Evolutionary conservation across 2,113 vertebrate genomes (phyloP).

Genomic region (Zosterops borbonicus): DNA sequence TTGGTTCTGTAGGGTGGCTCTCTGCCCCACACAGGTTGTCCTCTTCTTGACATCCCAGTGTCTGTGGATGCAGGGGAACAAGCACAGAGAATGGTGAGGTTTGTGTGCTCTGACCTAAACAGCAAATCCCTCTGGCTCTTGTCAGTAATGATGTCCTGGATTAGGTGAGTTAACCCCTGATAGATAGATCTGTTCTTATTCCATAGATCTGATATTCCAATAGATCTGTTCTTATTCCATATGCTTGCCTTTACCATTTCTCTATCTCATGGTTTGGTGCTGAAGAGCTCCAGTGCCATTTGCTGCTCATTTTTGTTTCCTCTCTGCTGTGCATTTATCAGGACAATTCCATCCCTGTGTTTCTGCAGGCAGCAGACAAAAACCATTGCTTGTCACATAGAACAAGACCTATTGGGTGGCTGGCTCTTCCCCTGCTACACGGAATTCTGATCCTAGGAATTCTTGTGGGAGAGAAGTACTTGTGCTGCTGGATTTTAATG

Average conservation of each 20-base stretch:
- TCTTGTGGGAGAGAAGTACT: neutral
- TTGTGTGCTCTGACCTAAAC: neutral
- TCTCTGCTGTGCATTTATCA: neutral
- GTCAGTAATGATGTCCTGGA: neutral
- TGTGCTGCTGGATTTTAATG: neutral
- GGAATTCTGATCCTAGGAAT: neutral
- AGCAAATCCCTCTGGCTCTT: neutral
- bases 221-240: neutral
- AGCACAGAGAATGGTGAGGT: neutral
- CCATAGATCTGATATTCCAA: neutral
- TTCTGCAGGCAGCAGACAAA: neutral
- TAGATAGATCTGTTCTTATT: neutral
- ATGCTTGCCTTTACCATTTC: neutral
- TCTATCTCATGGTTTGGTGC: fast-evolving
- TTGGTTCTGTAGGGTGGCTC: neutral
- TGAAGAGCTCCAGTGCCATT: neutral
- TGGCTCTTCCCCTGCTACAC: neutral
- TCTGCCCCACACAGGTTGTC: neutral
- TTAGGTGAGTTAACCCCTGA: neutral
- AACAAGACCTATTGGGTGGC: neutral
- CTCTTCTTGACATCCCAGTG: neutral
- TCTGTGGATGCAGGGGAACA: neutral
- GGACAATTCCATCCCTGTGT: neutral
- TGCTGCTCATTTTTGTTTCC: neutral
- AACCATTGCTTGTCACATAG: fast-evolving